phyloP scores from a whole-genome alignment of 2,888 invertebrate genomes.

The Cantharis rufa region DNA sequence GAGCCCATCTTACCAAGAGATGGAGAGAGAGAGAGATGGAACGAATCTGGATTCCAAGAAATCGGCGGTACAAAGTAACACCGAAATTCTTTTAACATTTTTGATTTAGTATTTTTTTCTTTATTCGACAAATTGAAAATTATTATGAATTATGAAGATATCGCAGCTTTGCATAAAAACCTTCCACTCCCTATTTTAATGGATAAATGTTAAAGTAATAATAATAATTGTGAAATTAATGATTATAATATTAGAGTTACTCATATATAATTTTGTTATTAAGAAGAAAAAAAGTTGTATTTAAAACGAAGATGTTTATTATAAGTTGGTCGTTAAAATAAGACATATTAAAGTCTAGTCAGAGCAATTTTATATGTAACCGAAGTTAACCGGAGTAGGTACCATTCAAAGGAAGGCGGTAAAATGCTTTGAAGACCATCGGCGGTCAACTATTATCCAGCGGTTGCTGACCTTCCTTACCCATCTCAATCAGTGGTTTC shows the following conservation, averaged over 20 bases:
- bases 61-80: background rate
- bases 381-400: conserved; percentile 27
- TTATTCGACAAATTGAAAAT: background rate
- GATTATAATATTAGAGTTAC: background rate
- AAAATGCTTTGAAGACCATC: conserved; percentile 37
- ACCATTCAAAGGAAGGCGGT: conserved; percentile 34
- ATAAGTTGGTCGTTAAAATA: background rate
- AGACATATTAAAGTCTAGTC: conserved; percentile 7
- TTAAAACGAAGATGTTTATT: background rate
- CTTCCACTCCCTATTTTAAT: background rate
- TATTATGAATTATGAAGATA: background rate
- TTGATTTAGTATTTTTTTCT: background rate
- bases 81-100: background rate
- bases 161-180: background rate
- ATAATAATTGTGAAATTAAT: background rate
- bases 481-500: conserved; percentile 33
- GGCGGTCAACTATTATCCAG: conserved; percentile 33
- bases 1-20: background rate
- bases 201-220: background rate
- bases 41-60: background rate
- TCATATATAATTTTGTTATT: background rate
- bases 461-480: conserved; percentile 37
- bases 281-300: background rate
- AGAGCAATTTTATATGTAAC: conserved; percentile 21
- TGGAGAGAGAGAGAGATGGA: background rate